Evolutionary conservation across 2,888 invertebrate species (phyloP).

Genomic region (Drosophila peninsularis): DNA sequence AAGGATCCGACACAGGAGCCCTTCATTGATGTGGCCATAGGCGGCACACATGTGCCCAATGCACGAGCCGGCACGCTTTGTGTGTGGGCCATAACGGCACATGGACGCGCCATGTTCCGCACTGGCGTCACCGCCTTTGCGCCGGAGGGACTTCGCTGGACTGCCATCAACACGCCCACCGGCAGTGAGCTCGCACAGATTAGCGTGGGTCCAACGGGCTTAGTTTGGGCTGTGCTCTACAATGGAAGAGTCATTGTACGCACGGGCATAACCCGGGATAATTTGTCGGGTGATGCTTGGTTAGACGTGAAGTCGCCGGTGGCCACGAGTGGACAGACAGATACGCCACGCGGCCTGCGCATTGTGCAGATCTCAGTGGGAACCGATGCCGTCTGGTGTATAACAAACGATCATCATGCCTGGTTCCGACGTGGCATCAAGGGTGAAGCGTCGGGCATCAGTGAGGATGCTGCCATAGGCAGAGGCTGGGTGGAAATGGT

Average conservation of each 20-base stretch:
- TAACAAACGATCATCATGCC: conserved; percentile 92
- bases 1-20: conserved; percentile 96
- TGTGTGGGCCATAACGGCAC: conserved; percentile 97
- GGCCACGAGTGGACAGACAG: conserved; percentile 39
- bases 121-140: conserved; percentile 91
- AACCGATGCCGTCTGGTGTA: conserved; percentile 90
- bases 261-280: conserved; percentile 92
- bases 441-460: conserved; percentile 89
- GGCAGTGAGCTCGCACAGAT: conserved; percentile 94
- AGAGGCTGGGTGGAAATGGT: conserved; percentile 96
- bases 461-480: conserved; percentile 91
- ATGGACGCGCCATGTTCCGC: conserved; percentile 94
- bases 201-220: conserved; percentile 93
- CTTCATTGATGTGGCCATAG: conserved; percentile 95
- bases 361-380: conserved; percentile 93
- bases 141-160: conserved; percentile 96
- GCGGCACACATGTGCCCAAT: conserved; percentile 93
- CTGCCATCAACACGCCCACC: conserved; percentile 90
- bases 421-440: conserved; percentile 93
- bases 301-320: conserved; percentile 91
- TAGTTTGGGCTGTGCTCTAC: conserved; percentile 94
- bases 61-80: conserved; percentile 90
- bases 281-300: conserved; percentile 89
- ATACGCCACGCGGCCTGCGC: conserved; percentile 86
- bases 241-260: conserved; percentile 93